A percentile compares a stretch with the other conserved stretches of the same genome.
Evolutionary conservation across 2,797 vertebrate genomes (phyloP).

Genomic region (Cyclopterus lumpus): DNA sequence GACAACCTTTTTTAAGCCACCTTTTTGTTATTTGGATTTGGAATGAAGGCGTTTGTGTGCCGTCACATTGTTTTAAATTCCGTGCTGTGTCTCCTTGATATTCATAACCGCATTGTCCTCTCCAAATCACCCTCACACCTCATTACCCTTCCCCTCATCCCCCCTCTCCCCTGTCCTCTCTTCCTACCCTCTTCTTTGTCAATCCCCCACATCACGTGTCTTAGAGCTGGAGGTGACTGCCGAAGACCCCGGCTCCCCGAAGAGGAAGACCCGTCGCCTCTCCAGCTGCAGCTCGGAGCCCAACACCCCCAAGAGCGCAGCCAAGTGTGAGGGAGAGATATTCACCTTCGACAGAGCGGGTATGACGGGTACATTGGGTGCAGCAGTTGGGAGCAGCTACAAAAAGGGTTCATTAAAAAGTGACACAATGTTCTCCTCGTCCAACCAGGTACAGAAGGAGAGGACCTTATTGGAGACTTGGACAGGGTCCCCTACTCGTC

Average conservation of each 20-base stretch:
- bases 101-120: too few relatives aligned
- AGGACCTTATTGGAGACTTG: slow-evolving; percentile 88
- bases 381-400: neutral
- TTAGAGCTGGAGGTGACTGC: slow-evolving; percentile 87
- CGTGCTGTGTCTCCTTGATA: neutral
- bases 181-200: neutral
- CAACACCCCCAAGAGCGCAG: slow-evolving; percentile 93
- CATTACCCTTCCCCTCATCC: neutral
- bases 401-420: neutral
- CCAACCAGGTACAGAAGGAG: slow-evolving; percentile 81
- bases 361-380: slow-evolving; percentile 39
- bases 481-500: slow-evolving; percentile 91
- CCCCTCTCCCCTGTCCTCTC: neutral
- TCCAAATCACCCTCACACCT: too few relatives aligned
- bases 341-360: slow-evolving; percentile 93
- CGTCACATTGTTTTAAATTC: neutral
- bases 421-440: neutral
- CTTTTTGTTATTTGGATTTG: neutral
- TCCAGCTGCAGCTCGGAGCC: slow-evolving; percentile 95
- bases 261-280: slow-evolving; percentile 90
- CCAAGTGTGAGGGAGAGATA: slow-evolving; percentile 94
- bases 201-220: neutral
- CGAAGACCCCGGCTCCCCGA: slow-evolving; percentile 91
- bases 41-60: neutral
- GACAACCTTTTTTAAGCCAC: neutral